These are phyloP conservation scores for Pristionchus arcanus DNA, from an alignment of 2,888 invertebrate genomes.

Conservation along the genomic window DNA sequence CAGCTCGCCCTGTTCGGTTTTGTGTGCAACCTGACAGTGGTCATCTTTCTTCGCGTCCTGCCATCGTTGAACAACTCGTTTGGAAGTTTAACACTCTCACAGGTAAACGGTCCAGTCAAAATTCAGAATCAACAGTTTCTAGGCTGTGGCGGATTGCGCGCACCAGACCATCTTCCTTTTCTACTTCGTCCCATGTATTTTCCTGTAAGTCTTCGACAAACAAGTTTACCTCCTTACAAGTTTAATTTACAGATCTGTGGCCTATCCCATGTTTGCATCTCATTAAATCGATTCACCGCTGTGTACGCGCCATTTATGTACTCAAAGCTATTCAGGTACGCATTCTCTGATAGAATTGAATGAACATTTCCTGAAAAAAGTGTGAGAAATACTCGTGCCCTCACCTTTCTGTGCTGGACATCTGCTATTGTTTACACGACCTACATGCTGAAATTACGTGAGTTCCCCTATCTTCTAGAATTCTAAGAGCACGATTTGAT, in stretches of 20 bases:
- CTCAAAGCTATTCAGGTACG: not conserved
- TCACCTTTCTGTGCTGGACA: not conserved
- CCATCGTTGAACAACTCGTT: slow-evolving; percentile 62
- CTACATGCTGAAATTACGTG: not conserved
- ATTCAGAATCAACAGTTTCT: not conserved
- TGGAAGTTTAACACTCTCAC: slow-evolving; percentile 60
- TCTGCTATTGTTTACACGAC: not conserved
- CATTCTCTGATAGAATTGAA: not conserved
- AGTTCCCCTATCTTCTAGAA: no score
- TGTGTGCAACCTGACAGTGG: slow-evolving; percentile 61
- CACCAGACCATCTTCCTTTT: slow-evolving; percentile 17
- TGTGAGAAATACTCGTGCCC: not conserved
- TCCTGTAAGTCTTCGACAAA: slow-evolving; percentile 30
- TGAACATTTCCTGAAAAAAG: not conserved
- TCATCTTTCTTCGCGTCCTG: slow-evolving; percentile 58
- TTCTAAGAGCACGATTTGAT: no score
- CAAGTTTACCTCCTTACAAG: no score
- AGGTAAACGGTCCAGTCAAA: not conserved
- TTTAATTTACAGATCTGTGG: not conserved
- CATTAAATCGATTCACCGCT: not conserved
- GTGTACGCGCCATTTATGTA: not conserved
- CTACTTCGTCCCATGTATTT: not conserved
- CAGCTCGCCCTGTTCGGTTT: slow-evolving; percentile 61
- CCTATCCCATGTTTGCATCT: not conserved
- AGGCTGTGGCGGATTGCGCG: not conserved